These are phyloP conservation scores for Erebia epiphron DNA, from an alignment of 2,888 invertebrate genomes.

Conservation along the genomic window DNA sequence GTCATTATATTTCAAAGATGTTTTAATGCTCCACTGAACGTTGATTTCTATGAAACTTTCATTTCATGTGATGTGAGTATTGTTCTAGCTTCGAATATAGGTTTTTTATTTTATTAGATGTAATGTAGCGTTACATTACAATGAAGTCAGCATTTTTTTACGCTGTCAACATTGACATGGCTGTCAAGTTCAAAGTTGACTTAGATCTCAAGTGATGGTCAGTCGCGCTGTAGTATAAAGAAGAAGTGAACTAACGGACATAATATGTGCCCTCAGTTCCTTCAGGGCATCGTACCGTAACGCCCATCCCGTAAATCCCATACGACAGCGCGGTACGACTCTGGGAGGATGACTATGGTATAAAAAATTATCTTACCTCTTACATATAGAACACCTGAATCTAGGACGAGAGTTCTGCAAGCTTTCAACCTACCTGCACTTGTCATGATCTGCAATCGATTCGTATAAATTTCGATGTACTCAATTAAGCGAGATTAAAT, in stretches of 20 bases:
- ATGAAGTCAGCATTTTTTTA: too few relatives aligned
- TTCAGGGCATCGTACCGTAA: neutral
- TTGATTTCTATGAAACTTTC: constrained; percentile 56
- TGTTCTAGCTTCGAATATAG: neutral
- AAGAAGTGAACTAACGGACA: too few relatives aligned
- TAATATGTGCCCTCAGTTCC: neutral
- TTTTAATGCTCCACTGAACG: constrained; percentile 71
- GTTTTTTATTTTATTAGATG: constrained; percentile 7
- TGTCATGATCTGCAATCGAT: neutral
- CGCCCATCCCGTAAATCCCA: too few relatives aligned
- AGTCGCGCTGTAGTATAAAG: too few relatives aligned
- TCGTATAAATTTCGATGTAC: constrained; percentile 3
- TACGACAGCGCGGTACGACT: too few relatives aligned
- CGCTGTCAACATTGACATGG: neutral
- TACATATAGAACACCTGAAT: neutral
- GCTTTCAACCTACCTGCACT: neutral
- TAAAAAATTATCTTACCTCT: neutral
- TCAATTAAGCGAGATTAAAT: constrained; percentile 5
- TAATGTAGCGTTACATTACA: too few relatives aligned
- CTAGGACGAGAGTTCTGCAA: neutral
- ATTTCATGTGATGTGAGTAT: constrained; percentile 44
- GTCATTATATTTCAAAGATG: constrained; percentile 66
- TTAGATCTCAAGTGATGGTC: neutral
- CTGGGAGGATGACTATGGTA: neutral
- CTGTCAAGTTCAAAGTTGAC: neutral